Percentiles rank a stretch among this genome's conserved stretches.
Conservation (phyloP, 1,140 invertebrate species). For the Parapsyche elsis region DNA sequence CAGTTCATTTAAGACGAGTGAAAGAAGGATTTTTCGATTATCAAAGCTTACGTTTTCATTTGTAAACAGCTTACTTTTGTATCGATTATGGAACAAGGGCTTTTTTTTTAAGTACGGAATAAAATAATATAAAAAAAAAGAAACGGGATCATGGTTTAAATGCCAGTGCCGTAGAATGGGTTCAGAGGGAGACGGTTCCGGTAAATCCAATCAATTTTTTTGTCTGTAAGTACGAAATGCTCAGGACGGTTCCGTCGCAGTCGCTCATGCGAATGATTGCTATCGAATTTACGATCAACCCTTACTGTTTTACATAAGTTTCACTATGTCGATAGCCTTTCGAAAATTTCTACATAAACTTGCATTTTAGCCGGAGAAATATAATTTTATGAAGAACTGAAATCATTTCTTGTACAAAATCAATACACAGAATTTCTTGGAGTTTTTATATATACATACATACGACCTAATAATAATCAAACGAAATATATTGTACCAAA, state of each 20-base stretch:
- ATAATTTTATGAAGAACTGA: too few species aligned
- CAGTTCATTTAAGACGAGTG: constrained; percentile 11
- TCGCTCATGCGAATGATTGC: constrained; percentile 3
- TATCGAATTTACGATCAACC: constrained; percentile 8
- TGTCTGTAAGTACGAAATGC: neutral
- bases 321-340: neutral
- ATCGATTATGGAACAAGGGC: neutral
- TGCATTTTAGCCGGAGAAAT: too few species aligned
- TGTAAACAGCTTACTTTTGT: constrained; percentile 12
- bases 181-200: neutral
- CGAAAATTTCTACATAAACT: too few species aligned
- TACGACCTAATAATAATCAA: too few species aligned
- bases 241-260: neutral
- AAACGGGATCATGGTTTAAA: too few species aligned
- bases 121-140: too few species aligned
- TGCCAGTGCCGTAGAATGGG: neutral
- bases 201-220: constrained; percentile 13
- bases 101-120: neutral
- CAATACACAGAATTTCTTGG: too few species aligned
- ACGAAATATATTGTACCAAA: too few species aligned
- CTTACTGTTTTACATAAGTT: constrained; percentile 10
- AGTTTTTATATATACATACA: too few species aligned
- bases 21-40: constrained; percentile 12
- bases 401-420: too few species aligned
- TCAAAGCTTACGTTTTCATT: neutral